A percentile compares a stretch with the other conserved stretches of the same genome.
Evolutionary conservation across 2,797 vertebrate genomes (phyloP).

Genomic region (Agapornis canus): DNA sequence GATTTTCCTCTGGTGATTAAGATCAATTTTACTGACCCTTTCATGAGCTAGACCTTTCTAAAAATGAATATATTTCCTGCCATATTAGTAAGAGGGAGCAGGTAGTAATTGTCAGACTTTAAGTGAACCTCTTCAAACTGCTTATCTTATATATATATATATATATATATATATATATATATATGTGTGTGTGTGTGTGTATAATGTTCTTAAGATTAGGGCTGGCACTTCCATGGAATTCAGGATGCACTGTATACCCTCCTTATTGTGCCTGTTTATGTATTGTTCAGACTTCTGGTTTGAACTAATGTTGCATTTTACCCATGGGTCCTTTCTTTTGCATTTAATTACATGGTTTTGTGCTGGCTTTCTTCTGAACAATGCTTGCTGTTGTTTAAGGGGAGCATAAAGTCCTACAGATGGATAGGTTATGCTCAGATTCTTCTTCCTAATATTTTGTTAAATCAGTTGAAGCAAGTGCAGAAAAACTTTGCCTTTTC

Average conservation of each 20-base stretch:
- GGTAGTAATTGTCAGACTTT: background rate
- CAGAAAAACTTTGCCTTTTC: background rate
- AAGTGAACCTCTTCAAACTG: background rate
- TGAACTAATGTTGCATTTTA: background rate
- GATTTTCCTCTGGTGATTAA: background rate
- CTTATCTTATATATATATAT: background rate
- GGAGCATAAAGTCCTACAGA: background rate
- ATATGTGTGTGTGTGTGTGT: rapidly evolving
- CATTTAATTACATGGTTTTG: background rate
- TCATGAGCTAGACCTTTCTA: background rate
- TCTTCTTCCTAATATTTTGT: background rate
- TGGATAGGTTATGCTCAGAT: background rate
- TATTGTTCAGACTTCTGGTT: background rate
- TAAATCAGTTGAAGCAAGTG: background rate
- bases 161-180: rapidly evolving
- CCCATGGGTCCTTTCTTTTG: background rate
- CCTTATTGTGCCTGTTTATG: background rate
- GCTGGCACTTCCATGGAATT: background rate
- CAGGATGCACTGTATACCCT: background rate
- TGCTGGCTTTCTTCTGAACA: background rate
- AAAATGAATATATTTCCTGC: background rate
- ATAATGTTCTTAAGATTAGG: background rate
- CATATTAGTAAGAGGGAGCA: background rate
- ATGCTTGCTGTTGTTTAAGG: background rate
- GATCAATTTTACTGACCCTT: background rate